These are phyloP conservation scores for Suricata suricatta DNA, from an alignment of 2,113 vertebrate species.

Conservation along the genomic window DNA sequence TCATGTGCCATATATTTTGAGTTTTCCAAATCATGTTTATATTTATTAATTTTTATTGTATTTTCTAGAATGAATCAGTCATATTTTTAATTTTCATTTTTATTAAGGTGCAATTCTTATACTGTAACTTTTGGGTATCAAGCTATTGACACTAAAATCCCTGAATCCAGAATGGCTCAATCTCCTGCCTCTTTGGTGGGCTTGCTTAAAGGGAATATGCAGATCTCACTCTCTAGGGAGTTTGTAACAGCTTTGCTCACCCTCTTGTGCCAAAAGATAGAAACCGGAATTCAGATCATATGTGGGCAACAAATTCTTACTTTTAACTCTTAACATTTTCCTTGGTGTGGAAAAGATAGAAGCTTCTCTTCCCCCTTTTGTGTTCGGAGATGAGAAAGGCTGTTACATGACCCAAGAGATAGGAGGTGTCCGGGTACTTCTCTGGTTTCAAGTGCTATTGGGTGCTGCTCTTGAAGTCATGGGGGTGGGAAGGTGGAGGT, in stretches of 20 bases:
- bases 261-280: slow-evolving; percentile 42
- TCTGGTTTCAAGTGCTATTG: background rate
- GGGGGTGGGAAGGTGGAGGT: background rate
- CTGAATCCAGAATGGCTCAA: slow-evolving; percentile 35
- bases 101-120: slow-evolving; percentile 49
- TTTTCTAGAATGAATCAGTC: slow-evolving; percentile 51
- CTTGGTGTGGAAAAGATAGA: background rate
- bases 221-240: slow-evolving; percentile 6
- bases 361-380: background rate
- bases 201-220: slow-evolving; percentile 31
- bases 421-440: background rate
- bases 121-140: slow-evolving; percentile 34
- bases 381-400: slow-evolving; percentile 57
- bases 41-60: slow-evolving; percentile 63
- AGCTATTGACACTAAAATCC: slow-evolving; percentile 44
- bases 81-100: slow-evolving; percentile 59
- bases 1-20: slow-evolving; percentile 59
- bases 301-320: slow-evolving; percentile 18
- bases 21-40: slow-evolving; percentile 65
- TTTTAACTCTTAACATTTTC: slow-evolving; percentile 45
- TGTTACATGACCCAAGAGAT: slow-evolving; percentile 58
- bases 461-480: background rate
- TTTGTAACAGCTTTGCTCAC: slow-evolving; percentile 71
- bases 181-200: slow-evolving; percentile 18
- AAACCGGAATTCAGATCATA: slow-evolving; percentile 51